Evolutionary conservation across 2,797 vertebrate species (phyloP).

Genomic region (Sarcoramphus papa): DNA sequence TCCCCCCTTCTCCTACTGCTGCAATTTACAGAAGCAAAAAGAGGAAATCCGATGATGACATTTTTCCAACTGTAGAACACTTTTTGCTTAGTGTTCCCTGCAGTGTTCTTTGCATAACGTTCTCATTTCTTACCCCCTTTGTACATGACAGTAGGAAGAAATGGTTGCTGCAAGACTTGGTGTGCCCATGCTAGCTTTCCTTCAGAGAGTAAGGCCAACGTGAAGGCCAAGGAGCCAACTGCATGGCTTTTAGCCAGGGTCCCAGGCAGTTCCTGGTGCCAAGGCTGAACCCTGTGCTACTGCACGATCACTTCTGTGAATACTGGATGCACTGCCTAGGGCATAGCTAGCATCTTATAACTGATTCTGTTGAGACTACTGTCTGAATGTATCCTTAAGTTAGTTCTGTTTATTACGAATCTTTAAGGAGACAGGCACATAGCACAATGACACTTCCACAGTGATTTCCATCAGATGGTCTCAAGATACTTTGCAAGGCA

Average conservation of each 20-base stretch:
- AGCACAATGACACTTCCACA: background rate
- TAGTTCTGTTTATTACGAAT: background rate
- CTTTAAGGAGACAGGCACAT: background rate
- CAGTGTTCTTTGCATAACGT: background rate
- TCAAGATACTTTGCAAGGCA: background rate
- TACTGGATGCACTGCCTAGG: background rate
- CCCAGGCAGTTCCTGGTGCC: background rate
- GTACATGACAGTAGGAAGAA: background rate
- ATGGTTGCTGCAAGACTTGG: background rate
- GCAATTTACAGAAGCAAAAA: constrained; percentile 40
- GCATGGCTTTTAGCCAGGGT: background rate
- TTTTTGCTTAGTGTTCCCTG: constrained; percentile 10
- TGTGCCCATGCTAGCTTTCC: background rate
- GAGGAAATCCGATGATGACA: background rate
- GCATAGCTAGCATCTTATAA: background rate
- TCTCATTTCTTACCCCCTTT: background rate
- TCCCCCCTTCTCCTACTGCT: background rate
- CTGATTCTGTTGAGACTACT: background rate
- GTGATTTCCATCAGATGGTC: background rate
- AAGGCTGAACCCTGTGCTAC: background rate
- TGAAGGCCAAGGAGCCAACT: background rate
- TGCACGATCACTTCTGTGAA: background rate
- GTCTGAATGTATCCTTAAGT: background rate
- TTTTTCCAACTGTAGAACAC: background rate
- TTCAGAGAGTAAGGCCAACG: background rate